Conservation (phyloP, 1,140 invertebrate genomes). For the Calliphora vicina region DNA sequence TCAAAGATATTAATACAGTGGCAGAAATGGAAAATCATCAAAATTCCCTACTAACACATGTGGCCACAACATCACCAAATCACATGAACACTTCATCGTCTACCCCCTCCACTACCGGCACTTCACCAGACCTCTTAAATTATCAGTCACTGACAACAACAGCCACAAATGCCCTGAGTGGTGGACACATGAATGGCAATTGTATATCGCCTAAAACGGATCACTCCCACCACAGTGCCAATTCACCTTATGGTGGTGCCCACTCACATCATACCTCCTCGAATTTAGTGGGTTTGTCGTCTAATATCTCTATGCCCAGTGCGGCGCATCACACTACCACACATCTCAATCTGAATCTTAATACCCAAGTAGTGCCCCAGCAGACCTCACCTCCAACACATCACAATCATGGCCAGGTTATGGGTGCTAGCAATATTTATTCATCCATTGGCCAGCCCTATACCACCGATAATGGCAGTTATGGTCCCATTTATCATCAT, state of each 20-base stretch:
- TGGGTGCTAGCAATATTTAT: slow-evolving; percentile 48
- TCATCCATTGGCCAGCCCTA: slow-evolving; percentile 63
- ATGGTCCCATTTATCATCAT: slow-evolving; percentile 66
- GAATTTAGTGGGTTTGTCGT: slow-evolving; percentile 16
- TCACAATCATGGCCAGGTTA: slow-evolving; percentile 43
- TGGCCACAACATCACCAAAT: slow-evolving; percentile 25
- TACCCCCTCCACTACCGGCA: slow-evolving; percentile 49
- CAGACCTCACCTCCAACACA: slow-evolving; percentile 17
- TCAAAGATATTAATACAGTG: slow-evolving; percentile 45
- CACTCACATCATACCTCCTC: slow-evolving; percentile 14
- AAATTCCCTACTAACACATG: slow-evolving; percentile 37
- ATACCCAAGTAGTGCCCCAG: neutral
- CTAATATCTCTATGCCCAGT: neutral
- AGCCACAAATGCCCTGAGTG: neutral
- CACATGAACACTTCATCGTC: slow-evolving; percentile 28
- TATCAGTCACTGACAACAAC: slow-evolving; percentile 37
- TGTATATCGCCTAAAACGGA: slow-evolving; percentile 11
- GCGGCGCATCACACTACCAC: neutral
- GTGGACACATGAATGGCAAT: slow-evolving; percentile 21
- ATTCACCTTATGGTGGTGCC: neutral
- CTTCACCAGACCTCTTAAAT: slow-evolving; percentile 52
- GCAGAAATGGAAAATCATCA: slow-evolving; percentile 47
- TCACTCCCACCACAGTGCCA: slow-evolving; percentile 14
- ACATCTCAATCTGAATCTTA: slow-evolving; percentile 39
- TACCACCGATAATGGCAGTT: slow-evolving; percentile 64